Base-by-base conservation (phyloP, 2,888 invertebrate species). In the Odontothrips loti region DNA sequence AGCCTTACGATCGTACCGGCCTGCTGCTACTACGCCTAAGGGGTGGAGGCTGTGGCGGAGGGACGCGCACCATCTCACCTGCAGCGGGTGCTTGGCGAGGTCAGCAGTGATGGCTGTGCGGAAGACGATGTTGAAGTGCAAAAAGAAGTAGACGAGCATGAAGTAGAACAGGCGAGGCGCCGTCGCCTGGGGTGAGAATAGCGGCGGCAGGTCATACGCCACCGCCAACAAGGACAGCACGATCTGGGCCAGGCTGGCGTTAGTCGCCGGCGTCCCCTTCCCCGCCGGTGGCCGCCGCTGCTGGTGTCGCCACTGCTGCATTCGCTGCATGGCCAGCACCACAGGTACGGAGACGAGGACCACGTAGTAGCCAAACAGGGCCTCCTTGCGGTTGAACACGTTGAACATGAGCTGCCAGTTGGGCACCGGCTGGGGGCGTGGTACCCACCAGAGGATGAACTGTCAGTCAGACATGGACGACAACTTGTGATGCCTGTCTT, bases 81-180 rank as follows among this genome's bases (percentile, higher is more conserved):
- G 58, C 15, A 23, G 68, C 9, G 23, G 68, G 9, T 23, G 68
- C 68, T 68, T 23, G 51, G 68, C 68, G 68, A n/a, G 68, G 68
- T 8, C 9, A 0, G 4, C 23, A 9, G 68, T 68, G 23, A 68
- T 68, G 83, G 82, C 80, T 29, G 58, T 34, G 29, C 81, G 75
- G 78, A 82, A 81, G 27, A 68, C 81, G 79, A 78, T 34, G 58
- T 78, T 79, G 63, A 34, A 58, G 34, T 34, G 63, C 11, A 68
- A 68, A 23, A 68, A 68, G 68, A 68, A 68, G 68, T 23, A 68
- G 68, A 68, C 68, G 68, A 23, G 47, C 17, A 79, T 20, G 80
- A 79, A 15, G 81, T 58, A 47, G 11, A 79, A 80, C 58, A 78
- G 78, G 51, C 75, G 48, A 43, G 79, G 75, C 48, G 34, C 58